Percentiles rank a stretch among this genome's conserved stretches.
Evolutionary conservation across 2,113 vertebrate genomes (phyloP).

Genomic region (Brachionichthys hirsutus): DNA sequence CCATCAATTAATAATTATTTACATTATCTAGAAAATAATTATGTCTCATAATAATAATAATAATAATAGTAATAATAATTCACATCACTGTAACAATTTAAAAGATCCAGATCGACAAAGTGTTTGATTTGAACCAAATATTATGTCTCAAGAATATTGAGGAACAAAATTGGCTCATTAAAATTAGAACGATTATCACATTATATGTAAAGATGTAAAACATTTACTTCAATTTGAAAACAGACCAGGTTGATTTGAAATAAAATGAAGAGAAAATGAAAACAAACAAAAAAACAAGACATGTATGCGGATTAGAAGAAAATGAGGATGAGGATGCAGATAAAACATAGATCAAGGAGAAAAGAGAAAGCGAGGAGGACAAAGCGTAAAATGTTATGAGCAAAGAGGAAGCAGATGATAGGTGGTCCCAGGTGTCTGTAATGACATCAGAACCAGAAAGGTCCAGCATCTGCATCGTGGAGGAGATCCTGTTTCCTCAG

Average conservation of each 20-base stretch:
- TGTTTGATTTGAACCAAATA: no score
- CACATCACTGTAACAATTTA: no score
- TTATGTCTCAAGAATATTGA: no score
- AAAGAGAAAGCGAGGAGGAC: constrained; percentile 11
- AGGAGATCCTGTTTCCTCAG: constrained; percentile 79
- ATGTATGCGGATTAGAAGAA: neutral
- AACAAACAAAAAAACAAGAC: neutral
- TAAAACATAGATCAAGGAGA: constrained; percentile 9
- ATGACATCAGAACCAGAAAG: constrained; percentile 77
- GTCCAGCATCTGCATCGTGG: constrained; percentile 68
- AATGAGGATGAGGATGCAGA: neutral
- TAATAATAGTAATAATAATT: no score
- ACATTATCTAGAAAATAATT: no score
- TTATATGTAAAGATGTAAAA: no score
- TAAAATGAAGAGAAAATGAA: neutral
- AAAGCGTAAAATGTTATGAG: constrained; percentile 14
- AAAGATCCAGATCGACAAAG: no score
- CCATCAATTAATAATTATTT: no score
- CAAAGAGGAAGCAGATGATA: constrained; percentile 49
- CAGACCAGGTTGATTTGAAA: neutral
- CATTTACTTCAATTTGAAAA: neutral
- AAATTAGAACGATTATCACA: no score
- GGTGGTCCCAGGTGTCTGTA: constrained; percentile 78
- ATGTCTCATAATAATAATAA: no score
- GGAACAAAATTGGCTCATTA: no score